phyloP scores from a whole-genome alignment of 1,140 invertebrate genomes.

The Mya arenaria region DNA sequence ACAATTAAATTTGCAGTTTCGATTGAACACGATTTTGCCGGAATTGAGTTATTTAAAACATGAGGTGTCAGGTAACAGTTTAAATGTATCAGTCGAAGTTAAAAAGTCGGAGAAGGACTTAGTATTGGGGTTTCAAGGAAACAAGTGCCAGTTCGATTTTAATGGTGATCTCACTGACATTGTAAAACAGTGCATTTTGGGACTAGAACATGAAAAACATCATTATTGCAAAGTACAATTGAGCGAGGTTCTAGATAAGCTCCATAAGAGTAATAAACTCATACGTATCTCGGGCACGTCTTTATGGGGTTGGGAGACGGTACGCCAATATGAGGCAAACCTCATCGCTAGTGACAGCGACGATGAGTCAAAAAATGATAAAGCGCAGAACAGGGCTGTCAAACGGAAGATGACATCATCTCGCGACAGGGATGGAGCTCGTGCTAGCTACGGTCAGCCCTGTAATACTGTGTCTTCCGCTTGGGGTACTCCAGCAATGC shows the following conservation, averaged over 20 bases:
- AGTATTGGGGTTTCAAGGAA: conserved; percentile 18
- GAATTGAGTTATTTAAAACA: too few relatives aligned
- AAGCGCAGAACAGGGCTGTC: neutral
- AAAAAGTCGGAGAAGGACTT: conserved; percentile 24
- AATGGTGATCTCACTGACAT: neutral
- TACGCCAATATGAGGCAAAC: conserved; percentile 17
- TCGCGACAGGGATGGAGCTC: neutral
- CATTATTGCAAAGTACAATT: conserved; percentile 5
- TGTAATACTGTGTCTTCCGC: neutral
- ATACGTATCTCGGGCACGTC: conserved; percentile 33
- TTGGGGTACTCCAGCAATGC: neutral
- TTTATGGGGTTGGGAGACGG: conserved; percentile 41
- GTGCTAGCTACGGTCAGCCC: neutral
- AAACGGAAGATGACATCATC: conserved; percentile 4
- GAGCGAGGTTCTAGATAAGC: neutral
- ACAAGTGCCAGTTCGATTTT: conserved; percentile 13
- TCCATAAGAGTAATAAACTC: conserved; percentile 18
- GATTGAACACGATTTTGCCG: neutral
- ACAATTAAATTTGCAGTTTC: neutral
- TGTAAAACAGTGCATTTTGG: neutral
- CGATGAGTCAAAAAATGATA: conserved; percentile 14
- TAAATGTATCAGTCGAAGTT: conserved; percentile 1
- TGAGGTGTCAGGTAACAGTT: neutral
- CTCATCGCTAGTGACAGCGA: conserved; percentile 42
- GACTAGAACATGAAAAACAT: neutral